Base-by-base conservation (phyloP, 2,797 vertebrate species). In the Trachurus trachurus region DNA sequence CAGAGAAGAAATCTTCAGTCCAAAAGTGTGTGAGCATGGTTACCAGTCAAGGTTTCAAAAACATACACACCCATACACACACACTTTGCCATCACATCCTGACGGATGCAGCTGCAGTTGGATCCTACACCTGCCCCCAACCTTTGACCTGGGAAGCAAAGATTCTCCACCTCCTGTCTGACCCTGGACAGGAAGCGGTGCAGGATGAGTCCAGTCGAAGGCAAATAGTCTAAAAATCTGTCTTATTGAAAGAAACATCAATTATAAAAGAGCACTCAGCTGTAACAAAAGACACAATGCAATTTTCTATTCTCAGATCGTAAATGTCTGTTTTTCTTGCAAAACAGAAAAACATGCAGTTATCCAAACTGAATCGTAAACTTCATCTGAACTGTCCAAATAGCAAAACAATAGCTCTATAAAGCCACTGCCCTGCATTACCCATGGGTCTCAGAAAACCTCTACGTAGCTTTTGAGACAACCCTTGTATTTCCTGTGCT, bases 21-120 rank as follows among this genome's bases (percentile, higher is more conserved):
- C 57, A 66, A 72, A 49, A 6, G 37, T 26, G 50, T 60, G 47
- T 62, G 47, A 59, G 54, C 21, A 12, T 8, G 53, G 50, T 39
- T 44, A 49, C 16, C 56, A 29, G 44, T 49, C 11, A 3, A 66
- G 15, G 22, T 76, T 62, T 77, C 15, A 59, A 65, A 86, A 76
- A 76, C 66, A 82, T 6, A 17, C 49, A 61, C 59, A 11, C 61
- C 29, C 78, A 78, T 15, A 11, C 0, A 31, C 71, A 39, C 15
- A 39, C 31, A 13, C 58, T 79, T 58, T 7, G 1, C 56, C 72
- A 61, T 89, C 88, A 58, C 26, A 82, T 89, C 89, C 84, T 88
- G 1, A 57, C 80, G 92, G 93, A 93, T 91, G 83, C 92, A 92
- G 89, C 93, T 94, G 91, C 74, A 42, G 39, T 44, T 52, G 60